These are phyloP conservation scores for Himalopsyche anomala DNA, from an alignment of 2,888 invertebrate species.

Conservation along the genomic window DNA sequence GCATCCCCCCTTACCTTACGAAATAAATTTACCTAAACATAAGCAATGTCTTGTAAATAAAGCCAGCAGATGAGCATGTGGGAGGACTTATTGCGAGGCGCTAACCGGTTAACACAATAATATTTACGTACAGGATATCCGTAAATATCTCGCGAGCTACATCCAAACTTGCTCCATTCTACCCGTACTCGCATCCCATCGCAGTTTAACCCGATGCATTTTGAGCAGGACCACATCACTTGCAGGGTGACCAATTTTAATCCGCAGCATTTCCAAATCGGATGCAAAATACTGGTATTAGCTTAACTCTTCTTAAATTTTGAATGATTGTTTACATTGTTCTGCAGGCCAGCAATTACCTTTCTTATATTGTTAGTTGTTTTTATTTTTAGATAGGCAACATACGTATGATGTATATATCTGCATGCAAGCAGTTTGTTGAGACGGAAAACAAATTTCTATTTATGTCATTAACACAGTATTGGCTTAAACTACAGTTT, in stretches of 20 bases:
- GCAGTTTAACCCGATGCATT: slow-evolving; percentile 37
- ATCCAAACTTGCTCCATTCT: slow-evolving; percentile 18
- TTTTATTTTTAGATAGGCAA: too few species aligned
- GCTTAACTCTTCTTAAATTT: too few species aligned
- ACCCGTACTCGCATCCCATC: background rate
- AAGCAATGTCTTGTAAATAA: slow-evolving; percentile 23
- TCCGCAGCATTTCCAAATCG: too few species aligned
- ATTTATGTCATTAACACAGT: too few species aligned
- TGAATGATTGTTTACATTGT: too few species aligned
- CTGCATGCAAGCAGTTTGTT: too few species aligned
- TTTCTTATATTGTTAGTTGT: too few species aligned
- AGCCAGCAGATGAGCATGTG: slow-evolving; percentile 33
- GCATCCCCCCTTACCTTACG: slow-evolving; percentile 27
- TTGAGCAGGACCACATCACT: slow-evolving; percentile 18
- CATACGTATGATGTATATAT: too few species aligned
- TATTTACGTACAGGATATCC: slow-evolving; percentile 65
- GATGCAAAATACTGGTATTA: too few species aligned
- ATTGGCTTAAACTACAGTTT: too few species aligned
- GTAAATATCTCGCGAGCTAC: slow-evolving; percentile 60
- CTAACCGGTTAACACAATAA: slow-evolving; percentile 59
- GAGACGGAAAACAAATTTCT: too few species aligned
- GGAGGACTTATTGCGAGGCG: slow-evolving; percentile 52
- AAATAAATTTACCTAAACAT: slow-evolving; percentile 15
- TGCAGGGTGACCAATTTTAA: background rate
- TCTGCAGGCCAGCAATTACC: too few species aligned